Conservation (phyloP, 1,140 invertebrate species). For the Drosophila athabasca region DNA sequence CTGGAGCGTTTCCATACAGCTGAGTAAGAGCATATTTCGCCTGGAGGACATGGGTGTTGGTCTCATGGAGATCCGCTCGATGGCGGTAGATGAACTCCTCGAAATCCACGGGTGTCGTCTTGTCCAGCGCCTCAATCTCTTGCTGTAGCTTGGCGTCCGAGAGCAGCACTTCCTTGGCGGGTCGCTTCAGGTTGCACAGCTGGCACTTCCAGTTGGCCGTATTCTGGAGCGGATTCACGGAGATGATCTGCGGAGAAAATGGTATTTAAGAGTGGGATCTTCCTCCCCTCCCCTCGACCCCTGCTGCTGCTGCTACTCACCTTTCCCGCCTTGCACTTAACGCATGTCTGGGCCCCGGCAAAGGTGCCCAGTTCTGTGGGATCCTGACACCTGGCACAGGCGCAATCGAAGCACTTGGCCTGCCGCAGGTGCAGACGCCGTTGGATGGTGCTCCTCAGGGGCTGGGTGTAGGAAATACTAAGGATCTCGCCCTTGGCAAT, state of each 20-base stretch:
- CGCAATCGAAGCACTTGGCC: slow-evolving; percentile 88
- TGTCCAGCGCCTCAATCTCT: slow-evolving; percentile 86
- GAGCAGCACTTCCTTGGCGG: slow-evolving; percentile 85
- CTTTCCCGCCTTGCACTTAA: slow-evolving; percentile 85
- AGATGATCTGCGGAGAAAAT: slow-evolving; percentile 78
- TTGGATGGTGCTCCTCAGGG: slow-evolving; percentile 87
- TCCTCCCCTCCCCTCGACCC: too few relatives aligned
- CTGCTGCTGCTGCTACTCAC: slow-evolving; percentile 14
- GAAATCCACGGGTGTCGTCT: slow-evolving; percentile 84
- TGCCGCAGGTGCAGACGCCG: slow-evolving; percentile 86
- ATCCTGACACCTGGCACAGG: slow-evolving; percentile 87
- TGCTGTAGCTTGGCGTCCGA: slow-evolving; percentile 86
- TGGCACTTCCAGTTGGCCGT: slow-evolving; percentile 87
- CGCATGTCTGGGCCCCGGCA: slow-evolving; percentile 87
- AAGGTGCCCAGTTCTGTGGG: slow-evolving; percentile 87
- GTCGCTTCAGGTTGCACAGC: slow-evolving; percentile 85
- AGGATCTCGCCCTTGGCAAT: slow-evolving; percentile 88
- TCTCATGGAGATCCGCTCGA: slow-evolving; percentile 86
- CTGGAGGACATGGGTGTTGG: slow-evolving; percentile 87
- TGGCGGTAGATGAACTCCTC: slow-evolving; percentile 87
- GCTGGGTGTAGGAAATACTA: slow-evolving; percentile 88
- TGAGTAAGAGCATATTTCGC: slow-evolving; percentile 88
- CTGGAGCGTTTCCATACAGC: slow-evolving; percentile 86
- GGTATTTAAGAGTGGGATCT: slow-evolving; percentile 8
- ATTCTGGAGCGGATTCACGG: slow-evolving; percentile 86